phyloP scores from a whole-genome alignment of 2,797 vertebrate genomes.

The Buphagus erythrorhynchus region DNA sequence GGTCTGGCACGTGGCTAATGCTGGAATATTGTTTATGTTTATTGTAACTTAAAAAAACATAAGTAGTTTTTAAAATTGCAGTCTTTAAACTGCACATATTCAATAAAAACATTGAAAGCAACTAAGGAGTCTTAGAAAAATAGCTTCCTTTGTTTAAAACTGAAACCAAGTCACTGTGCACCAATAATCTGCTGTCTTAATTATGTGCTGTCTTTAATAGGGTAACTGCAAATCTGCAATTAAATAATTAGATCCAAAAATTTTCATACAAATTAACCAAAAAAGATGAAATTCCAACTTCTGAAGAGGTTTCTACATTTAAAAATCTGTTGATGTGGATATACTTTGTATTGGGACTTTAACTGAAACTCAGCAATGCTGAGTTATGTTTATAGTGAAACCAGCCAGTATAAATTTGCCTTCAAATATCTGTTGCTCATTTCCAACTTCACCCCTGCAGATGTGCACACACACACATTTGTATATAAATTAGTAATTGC shows the following conservation, averaged over 20 bases:
- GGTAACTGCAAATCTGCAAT: neutral
- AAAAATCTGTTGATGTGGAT: neutral
- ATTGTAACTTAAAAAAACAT: neutral
- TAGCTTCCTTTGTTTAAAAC: neutral
- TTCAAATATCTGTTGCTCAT: neutral
- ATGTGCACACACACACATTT: neutral
- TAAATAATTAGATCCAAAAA: neutral
- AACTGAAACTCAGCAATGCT: neutral
- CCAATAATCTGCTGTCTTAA: neutral
- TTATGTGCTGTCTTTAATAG: neutral
- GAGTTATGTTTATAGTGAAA: neutral
- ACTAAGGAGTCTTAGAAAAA: neutral
- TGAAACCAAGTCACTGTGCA: neutral
- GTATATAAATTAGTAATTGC: neutral
- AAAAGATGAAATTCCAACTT: neutral
- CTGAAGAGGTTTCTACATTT: neutral
- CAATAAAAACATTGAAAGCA: neutral
- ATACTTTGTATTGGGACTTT: neutral
- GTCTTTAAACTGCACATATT: neutral
- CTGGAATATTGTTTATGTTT: neutral
- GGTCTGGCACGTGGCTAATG: rapidly evolving
- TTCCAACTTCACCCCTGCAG: neutral
- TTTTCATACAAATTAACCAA: neutral
- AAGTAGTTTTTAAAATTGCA: neutral
- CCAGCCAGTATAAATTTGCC: neutral